Evolutionary conservation across 2,888 invertebrate species (phyloP).

Genomic region (Lycia hirtaria): DNA sequence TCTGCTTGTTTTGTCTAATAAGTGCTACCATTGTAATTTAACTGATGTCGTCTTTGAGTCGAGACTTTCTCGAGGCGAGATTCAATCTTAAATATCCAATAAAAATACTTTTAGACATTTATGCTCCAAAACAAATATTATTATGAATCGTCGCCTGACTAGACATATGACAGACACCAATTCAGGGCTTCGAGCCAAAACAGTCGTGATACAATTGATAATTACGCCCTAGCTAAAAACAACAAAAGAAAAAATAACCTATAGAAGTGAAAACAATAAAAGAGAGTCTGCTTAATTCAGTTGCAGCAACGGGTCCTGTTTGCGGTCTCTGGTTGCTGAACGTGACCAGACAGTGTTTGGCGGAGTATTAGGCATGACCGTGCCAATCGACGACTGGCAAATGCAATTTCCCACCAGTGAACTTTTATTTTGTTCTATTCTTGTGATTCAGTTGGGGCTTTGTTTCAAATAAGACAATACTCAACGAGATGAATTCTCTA

Average conservation of each 20-base stretch:
- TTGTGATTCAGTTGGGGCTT: slow-evolving; percentile 22
- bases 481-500: slow-evolving; percentile 14
- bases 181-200: slow-evolving; percentile 63
- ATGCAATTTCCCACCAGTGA: slow-evolving; percentile 56
- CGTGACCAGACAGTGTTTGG: slow-evolving; percentile 79
- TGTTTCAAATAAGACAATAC: slow-evolving; percentile 33
- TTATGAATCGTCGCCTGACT: slow-evolving; percentile 52
- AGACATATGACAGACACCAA: slow-evolving; percentile 62
- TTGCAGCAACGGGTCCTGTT: slow-evolving; percentile 66
- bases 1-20: slow-evolving; percentile 69
- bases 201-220: slow-evolving; percentile 60
- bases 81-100: slow-evolving; percentile 19
- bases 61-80: not conserved
- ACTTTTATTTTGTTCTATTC: slow-evolving; percentile 41
- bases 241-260: too few species aligned
- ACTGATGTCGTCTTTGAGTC: slow-evolving; percentile 14
- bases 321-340: slow-evolving; percentile 78
- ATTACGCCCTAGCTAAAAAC: slow-evolving; percentile 61
- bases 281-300: slow-evolving; percentile 66
- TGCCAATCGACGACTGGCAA: slow-evolving; percentile 61
- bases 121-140: slow-evolving; percentile 50
- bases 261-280: slow-evolving; percentile 70
- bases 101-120: slow-evolving; percentile 37
- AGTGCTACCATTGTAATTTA: slow-evolving; percentile 63
- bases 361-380: slow-evolving; percentile 61